Percentiles rank a stretch among this genome's conserved stretches.
Evolutionary conservation across 2,113 vertebrate genomes (phyloP).

Genomic region (Daubentonia madagascariensis): DNA sequence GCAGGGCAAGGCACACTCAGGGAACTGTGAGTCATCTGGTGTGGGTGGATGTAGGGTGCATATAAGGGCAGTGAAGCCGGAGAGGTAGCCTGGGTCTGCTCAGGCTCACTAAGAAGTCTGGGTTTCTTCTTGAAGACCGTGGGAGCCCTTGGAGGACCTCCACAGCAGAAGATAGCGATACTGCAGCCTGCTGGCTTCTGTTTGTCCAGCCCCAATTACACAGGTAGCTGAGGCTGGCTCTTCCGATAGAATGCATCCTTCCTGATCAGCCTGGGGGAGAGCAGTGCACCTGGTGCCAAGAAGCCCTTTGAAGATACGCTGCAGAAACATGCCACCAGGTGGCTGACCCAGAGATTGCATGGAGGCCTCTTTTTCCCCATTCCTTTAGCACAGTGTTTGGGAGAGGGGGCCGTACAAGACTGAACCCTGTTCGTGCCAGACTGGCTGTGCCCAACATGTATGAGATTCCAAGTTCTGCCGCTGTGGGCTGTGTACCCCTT

Average conservation of each 20-base stretch:
- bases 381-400: not conserved
- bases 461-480: not conserved
- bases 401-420: not conserved
- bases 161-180: not conserved
- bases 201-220: not conserved
- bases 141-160: not conserved
- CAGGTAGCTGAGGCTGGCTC: not conserved
- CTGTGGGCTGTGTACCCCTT: not conserved
- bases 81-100: not conserved
- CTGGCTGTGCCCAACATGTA: not conserved
- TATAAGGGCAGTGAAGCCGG: not conserved
- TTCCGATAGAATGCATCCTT: not conserved
- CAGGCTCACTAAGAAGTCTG: not conserved
- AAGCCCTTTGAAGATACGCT: not conserved
- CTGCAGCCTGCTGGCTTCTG: not conserved
- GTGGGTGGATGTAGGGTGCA: not conserved
- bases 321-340: slow-evolving; percentile 32
- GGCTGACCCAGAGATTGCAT: not conserved
- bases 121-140: not conserved
- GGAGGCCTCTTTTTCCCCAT: not conserved
- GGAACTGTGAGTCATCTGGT: slow-evolving; percentile 18
- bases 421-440: not conserved
- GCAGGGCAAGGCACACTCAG: not conserved
- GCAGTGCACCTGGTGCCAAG: not conserved
- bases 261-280: not conserved